Percentiles rank a stretch among this genome's conserved stretches.
Evolutionary conservation across 2,888 invertebrate species (phyloP).

Genomic region (Candidula unifasciata): DNA sequence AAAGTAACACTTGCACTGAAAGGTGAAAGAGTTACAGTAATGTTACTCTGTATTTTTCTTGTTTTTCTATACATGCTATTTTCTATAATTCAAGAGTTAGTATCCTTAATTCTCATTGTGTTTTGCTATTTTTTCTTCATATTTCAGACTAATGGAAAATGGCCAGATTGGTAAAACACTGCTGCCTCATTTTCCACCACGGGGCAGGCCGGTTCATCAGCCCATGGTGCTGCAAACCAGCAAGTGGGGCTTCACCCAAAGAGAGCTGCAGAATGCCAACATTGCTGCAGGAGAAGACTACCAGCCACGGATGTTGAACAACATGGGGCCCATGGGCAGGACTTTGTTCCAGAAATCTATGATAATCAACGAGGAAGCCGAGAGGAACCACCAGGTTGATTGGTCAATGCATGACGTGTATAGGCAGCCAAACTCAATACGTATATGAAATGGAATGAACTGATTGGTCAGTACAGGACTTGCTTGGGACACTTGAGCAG

Average conservation of each 20-base stretch:
- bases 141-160: background rate
- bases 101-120: background rate
- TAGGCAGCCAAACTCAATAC: background rate
- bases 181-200: slow-evolving; percentile 31
- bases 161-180: background rate
- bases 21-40: too few relatives aligned
- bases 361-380: slow-evolving; percentile 5
- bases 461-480: too few relatives aligned
- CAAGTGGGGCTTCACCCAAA: slow-evolving; percentile 22
- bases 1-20: too few relatives aligned
- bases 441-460: too few relatives aligned
- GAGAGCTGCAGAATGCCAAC: slow-evolving; percentile 11
- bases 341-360: slow-evolving; percentile 33
- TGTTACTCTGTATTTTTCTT: too few relatives aligned
- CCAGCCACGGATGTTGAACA: background rate
- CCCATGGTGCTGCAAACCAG: background rate
- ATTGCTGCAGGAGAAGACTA: background rate
- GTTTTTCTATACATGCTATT: background rate
- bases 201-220: background rate
- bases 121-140: background rate
- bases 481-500: too few relatives aligned
- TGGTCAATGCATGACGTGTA: background rate
- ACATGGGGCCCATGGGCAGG: slow-evolving; percentile 35
- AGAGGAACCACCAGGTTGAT: background rate
- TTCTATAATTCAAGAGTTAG: background rate